phyloP scores from a whole-genome alignment of 2,797 vertebrate species.

The Brotula barbata region DNA sequence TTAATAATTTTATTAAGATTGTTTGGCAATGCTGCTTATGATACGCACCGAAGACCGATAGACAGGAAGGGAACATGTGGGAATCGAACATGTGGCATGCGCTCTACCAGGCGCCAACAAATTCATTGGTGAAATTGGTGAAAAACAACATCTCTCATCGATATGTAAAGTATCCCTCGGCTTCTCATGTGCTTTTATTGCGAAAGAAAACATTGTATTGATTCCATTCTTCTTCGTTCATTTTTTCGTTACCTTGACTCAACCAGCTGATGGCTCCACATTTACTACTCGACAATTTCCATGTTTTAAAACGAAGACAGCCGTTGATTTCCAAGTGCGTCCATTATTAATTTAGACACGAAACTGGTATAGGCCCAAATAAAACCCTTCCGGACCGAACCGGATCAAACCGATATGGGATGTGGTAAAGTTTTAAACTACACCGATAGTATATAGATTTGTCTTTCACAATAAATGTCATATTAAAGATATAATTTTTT shows the following conservation, averaged over 20 bases:
- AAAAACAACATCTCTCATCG: no score
- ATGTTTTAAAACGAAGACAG: no score
- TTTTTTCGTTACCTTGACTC: no score
- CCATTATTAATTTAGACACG: no score
- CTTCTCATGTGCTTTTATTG: constrained; percentile 6
- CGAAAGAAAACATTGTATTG: no score
- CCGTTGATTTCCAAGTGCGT: neutral
- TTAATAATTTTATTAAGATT: neutral
- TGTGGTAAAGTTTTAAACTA: neutral
- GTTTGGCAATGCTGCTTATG: no score
- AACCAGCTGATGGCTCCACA: neutral
- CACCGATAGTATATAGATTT: neutral
- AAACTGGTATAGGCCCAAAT: no score
- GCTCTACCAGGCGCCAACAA: no score
- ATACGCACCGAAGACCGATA: fast-evolving
- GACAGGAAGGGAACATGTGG: fast-evolving
- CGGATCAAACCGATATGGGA: neutral
- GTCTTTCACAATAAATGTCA: constrained; percentile 33
- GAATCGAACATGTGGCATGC: no score
- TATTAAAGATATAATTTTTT: no score
- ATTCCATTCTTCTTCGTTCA: no score
- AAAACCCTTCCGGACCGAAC: neutral
- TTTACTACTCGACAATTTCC: neutral
- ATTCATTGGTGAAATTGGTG: neutral
- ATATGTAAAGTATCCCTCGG: no score